Conservation (phyloP, 53 echinoderm and acorn worm genomes). For the Actinopyga echinites region DNA sequence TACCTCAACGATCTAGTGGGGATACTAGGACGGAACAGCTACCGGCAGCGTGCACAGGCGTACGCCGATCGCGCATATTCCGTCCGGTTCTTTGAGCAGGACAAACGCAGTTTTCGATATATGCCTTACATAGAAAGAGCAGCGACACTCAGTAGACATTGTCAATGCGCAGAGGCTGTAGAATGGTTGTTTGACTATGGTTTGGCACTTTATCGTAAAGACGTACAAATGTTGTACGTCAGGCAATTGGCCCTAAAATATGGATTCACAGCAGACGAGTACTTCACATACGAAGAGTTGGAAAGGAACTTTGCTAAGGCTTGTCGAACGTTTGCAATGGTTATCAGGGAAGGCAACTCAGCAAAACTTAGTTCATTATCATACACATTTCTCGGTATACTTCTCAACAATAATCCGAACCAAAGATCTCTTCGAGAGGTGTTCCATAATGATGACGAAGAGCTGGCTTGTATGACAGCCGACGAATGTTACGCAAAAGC, state of each 20-base stretch:
- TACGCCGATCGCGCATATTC: conserved; percentile 77
- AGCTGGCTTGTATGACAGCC: conserved; percentile 39
- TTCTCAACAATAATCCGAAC: conserved; percentile 64
- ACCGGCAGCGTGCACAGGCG: conserved; percentile 63
- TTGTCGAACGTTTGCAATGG: conserved; percentile 55
- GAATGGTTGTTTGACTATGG: conserved; percentile 95
- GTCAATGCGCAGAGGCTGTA: conserved; percentile 49
- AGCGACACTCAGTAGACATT: conserved; percentile 59
- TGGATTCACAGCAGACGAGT: conserved; percentile 18
- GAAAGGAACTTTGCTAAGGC: conserved; percentile 65
- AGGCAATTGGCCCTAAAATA: background rate
- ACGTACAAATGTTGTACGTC: conserved; percentile 81
- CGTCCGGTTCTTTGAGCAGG: conserved; percentile 80
- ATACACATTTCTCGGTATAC: conserved; percentile 83
- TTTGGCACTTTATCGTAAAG: conserved; percentile 70
- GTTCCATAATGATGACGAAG: conserved; percentile 27
- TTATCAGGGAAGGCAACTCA: conserved; percentile 52
- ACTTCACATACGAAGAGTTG: conserved; percentile 45
- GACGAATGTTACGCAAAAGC: conserved; percentile 65
- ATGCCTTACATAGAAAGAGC: conserved; percentile 79
- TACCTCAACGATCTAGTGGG: conserved; percentile 35
- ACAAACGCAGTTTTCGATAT: conserved; percentile 72
- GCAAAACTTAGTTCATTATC: conserved; percentile 59
- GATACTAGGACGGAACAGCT: conserved; percentile 38
- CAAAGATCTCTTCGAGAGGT: conserved; percentile 41